Percentiles rank a stretch among this genome's conserved stretches.
Conservation (phyloP, 2,113 vertebrate species). For the Cisticola juncidis region DNA sequence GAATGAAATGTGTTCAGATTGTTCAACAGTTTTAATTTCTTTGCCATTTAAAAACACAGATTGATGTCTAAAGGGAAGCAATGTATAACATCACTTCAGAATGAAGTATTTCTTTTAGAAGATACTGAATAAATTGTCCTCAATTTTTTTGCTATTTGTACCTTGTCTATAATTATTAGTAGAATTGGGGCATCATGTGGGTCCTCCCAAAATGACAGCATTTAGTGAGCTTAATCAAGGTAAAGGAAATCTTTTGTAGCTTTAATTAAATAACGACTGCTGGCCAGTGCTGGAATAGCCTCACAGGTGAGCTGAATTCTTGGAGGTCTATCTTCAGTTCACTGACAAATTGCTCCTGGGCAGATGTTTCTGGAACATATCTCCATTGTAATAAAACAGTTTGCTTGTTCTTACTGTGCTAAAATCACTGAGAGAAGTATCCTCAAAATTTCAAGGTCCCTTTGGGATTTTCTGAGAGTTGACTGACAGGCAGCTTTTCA, state of each 20-base stretch:
- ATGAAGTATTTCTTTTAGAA: not conserved
- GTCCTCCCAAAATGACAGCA: not conserved
- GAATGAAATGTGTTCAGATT: not conserved
- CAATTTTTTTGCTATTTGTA: not conserved
- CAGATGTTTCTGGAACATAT: not conserved
- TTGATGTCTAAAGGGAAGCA: not conserved
- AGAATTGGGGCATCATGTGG: not conserved
- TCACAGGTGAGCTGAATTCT: not conserved
- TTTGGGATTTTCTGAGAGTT: not conserved
- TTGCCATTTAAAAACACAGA: not conserved
- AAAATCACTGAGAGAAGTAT: not conserved
- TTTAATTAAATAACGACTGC: not conserved
- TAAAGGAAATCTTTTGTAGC: not conserved
- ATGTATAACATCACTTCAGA: not conserved
- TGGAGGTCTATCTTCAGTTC: not conserved
- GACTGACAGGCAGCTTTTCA: not conserved
- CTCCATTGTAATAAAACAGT: not conserved
- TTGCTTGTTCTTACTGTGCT: not conserved
- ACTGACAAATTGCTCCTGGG: not conserved
- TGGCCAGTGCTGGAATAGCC: not conserved
- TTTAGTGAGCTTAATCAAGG: not conserved
- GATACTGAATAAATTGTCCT: not conserved
- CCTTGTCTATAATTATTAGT: not conserved
- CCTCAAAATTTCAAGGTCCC: not conserved
- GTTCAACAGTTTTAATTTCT: not conserved